These are phyloP conservation scores for Xestobium rufovillosum DNA, from an alignment of 2,888 invertebrate genomes.

Conservation along the genomic window DNA sequence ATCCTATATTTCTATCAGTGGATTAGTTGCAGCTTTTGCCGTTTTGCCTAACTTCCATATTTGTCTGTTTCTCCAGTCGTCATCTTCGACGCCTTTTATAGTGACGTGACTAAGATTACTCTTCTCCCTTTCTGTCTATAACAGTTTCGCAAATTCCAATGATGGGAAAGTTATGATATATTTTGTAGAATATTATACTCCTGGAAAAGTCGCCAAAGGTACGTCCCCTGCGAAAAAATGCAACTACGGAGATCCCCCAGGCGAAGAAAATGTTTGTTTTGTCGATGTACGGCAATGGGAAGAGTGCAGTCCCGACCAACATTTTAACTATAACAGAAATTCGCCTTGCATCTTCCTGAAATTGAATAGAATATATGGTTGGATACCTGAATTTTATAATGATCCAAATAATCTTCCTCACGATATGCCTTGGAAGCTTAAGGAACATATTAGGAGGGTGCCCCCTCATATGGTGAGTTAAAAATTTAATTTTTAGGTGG, in stretches of 20 bases:
- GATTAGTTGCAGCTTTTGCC: too few relatives aligned
- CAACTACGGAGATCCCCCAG: conserved; percentile 36
- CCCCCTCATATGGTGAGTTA: too few relatives aligned
- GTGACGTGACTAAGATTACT: conserved; percentile 7
- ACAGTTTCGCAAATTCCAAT: neutral
- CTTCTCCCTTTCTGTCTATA: conserved; percentile 2
- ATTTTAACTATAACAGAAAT: conserved; percentile 85
- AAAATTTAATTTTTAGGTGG: too few relatives aligned
- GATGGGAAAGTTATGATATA: neutral
- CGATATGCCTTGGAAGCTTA: conserved; percentile 67
- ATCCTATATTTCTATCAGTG: too few relatives aligned
- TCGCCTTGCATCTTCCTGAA: conserved; percentile 93
- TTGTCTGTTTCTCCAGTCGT: too few relatives aligned
- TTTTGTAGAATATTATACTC: conserved; percentile 39
- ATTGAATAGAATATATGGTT: conserved; percentile 89
- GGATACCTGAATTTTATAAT: conserved; percentile 79
- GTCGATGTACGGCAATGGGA: conserved; percentile 76
- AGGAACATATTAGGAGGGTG: conserved; percentile 59
- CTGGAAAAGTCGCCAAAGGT: conserved; percentile 41
- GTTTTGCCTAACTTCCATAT: too few relatives aligned
- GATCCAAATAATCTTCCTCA: conserved; percentile 59
- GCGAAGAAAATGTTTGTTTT: conserved; percentile 67
- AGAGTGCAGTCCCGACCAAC: conserved; percentile 75
- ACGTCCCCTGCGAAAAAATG: conserved; percentile 39
- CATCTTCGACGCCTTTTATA: conserved; percentile 8